Conservation (phyloP, 1,140 invertebrate species). For the Tetramorium parvispinum region DNA sequence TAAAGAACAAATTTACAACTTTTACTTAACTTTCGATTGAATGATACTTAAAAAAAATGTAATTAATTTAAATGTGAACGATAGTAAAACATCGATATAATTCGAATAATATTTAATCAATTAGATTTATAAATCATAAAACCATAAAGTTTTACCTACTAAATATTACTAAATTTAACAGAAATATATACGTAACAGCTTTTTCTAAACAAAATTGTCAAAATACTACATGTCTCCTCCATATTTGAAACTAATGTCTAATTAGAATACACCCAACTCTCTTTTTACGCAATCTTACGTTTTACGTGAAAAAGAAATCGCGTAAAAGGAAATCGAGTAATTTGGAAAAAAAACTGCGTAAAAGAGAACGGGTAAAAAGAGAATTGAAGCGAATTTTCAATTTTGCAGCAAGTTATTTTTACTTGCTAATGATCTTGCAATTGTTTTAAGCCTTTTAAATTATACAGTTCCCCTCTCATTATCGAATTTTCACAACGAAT, state of each 20-base stretch:
- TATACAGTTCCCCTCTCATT: not conserved
- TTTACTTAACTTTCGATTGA: not conserved
- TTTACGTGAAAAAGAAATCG: no score
- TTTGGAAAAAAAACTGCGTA: no score
- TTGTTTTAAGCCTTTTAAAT: not conserved
- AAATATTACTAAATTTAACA: not conserved
- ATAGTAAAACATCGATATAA: not conserved
- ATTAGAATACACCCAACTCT: not conserved
- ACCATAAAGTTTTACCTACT: not conserved
- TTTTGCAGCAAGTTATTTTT: not conserved
- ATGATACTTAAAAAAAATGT: not conserved
- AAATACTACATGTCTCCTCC: not conserved
- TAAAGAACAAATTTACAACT: not conserved
- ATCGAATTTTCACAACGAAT: not conserved
- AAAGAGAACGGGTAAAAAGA: no score
- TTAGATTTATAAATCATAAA: not conserved
- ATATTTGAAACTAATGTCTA: not conserved
- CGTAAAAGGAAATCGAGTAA: no score
- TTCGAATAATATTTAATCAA: not conserved
- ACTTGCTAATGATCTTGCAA: not conserved
- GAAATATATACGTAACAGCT: not conserved
- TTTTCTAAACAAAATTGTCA: not conserved
- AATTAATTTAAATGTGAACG: not conserved
- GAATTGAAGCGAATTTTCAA: no score
- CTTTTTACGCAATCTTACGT: no score